phyloP scores from a whole-genome alignment of 1,140 invertebrate genomes.

The Drosophila takahashii region DNA sequence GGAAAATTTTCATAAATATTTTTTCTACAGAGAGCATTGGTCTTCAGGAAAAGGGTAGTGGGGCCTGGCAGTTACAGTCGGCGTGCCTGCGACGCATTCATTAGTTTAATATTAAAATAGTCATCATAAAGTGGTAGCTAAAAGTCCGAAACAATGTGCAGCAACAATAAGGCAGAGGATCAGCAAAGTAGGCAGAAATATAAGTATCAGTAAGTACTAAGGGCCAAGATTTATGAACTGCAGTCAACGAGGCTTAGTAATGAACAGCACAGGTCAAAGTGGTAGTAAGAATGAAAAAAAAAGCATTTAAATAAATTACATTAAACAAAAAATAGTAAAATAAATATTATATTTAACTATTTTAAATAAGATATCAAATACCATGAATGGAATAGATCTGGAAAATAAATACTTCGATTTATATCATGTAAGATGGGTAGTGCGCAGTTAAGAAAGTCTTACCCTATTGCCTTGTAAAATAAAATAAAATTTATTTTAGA shows the following conservation, averaged over 20 bases:
- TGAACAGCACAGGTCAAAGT: constrained; percentile 1
- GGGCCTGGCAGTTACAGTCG: constrained; percentile 55
- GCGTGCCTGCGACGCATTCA: constrained; percentile 75
- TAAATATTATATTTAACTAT: too few relatives aligned
- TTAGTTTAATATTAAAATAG: constrained; percentile 82
- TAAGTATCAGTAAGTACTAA: constrained; percentile 49
- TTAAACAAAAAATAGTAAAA: too few relatives aligned
- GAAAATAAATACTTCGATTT: too few relatives aligned
- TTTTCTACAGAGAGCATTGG: constrained; percentile 15
- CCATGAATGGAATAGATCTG: too few relatives aligned
- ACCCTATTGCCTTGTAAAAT: too few relatives aligned
- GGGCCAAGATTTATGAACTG: constrained; percentile 78
- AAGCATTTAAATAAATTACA: too few relatives aligned
- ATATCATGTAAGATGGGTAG: too few relatives aligned
- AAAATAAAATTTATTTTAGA: too few relatives aligned
- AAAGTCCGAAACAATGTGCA: constrained; percentile 69
- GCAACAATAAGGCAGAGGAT: constrained; percentile 21
- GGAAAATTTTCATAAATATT: constrained; percentile 47
- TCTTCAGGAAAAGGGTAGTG: not conserved
- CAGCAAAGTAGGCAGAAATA: constrained; percentile 3
- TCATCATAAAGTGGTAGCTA: constrained; percentile 79
- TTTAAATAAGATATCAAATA: too few relatives aligned
- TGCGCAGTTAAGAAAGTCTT: too few relatives aligned
- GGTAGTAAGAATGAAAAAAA: not conserved
- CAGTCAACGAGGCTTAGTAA: constrained; percentile 37